Conservation (phyloP, 1,140 invertebrate species). For the Cyphomyrmex costatus region DNA sequence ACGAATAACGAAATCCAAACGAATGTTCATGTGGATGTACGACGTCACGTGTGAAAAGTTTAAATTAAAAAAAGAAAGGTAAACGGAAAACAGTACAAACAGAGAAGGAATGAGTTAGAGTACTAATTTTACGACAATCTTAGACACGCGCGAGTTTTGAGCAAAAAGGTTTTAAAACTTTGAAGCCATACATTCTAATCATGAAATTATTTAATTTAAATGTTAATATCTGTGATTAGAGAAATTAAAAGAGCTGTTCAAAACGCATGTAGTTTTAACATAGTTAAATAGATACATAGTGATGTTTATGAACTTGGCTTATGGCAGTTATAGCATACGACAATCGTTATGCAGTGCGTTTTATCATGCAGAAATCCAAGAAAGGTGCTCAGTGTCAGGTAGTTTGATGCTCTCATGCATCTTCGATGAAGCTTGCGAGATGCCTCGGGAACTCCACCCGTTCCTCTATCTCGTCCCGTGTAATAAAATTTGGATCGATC, state of each 20-base stretch:
- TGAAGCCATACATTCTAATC: not conserved
- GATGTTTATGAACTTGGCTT: not conserved
- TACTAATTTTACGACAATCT: no score
- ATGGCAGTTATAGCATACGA: no score
- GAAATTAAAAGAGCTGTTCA: not conserved
- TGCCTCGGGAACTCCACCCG: slow-evolving; percentile 6
- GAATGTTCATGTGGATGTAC: not conserved
- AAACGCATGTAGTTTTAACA: not conserved
- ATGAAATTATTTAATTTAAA: not conserved
- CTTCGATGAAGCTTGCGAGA: slow-evolving; percentile 43
- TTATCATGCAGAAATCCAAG: slow-evolving; percentile 44
- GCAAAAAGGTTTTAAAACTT: not conserved
- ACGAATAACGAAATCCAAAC: slow-evolving; percentile 36
- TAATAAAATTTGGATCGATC: slow-evolving; percentile 58
- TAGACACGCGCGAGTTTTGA: no score
- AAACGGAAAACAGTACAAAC: not conserved
- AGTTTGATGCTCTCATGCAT: slow-evolving; percentile 58
- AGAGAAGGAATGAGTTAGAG: not conserved
- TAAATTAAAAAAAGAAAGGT: not conserved
- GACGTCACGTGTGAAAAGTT: not conserved
- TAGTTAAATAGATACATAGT: not conserved
- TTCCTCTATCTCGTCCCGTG: not conserved
- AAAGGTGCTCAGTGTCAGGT: slow-evolving; percentile 46
- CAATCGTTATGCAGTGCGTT: slow-evolving; percentile 20
- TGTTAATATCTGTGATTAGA: not conserved